Evolutionary conservation across 1,140 invertebrate species (phyloP), one percentile per base, ranked within the genome.

Genomic region (Ceratoteleas bidentatus): DNA sequence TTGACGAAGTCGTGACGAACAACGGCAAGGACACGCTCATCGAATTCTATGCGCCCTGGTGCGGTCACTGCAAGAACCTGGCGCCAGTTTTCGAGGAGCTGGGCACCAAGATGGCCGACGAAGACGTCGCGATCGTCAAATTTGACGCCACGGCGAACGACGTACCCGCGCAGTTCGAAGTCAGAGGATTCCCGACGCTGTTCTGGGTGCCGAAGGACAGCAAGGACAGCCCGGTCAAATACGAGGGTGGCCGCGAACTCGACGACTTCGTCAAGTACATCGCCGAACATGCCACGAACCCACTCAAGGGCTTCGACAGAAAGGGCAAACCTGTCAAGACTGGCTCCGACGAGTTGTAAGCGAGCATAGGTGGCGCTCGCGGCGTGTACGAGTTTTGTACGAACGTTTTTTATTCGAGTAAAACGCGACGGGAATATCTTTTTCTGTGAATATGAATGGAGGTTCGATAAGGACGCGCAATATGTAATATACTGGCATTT

Each of bases 101-200:
- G 33, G 99, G 96, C 53, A 95, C 96, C 72, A 98, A 98, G 94
- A 90, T 99, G 86, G 94, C 94, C 81, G 92, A 96, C 85, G 98
- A 99, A 91, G 94, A 97, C 75, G 94, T 99, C 11, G 95, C 94
- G 56, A 98, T 99, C 88, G 96, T 99, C 0, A 99, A 99, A 90
- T 97, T 99, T 92, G 99, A 99, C 91, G 98, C 99, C 32, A 99
- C 98, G 0, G 97, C 97, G 50, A 99, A 99, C 91, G 99, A 99
- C 93, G 98, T 99, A 76, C 97, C 98, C 72, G 90, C 94, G n/a
- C 89, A 92, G 69, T 99, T 95, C 91, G 96, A 99, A 86, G 99
- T 99, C 11, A 94, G 94, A 83, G 99, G 99, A 15, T 99, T 99
- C 94, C 99, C 99, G 38, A 99, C 99, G 1, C 93, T 99, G 34